Conservation (phyloP, 2,113 vertebrate genomes). For the Bambusicola thoracicus region DNA sequence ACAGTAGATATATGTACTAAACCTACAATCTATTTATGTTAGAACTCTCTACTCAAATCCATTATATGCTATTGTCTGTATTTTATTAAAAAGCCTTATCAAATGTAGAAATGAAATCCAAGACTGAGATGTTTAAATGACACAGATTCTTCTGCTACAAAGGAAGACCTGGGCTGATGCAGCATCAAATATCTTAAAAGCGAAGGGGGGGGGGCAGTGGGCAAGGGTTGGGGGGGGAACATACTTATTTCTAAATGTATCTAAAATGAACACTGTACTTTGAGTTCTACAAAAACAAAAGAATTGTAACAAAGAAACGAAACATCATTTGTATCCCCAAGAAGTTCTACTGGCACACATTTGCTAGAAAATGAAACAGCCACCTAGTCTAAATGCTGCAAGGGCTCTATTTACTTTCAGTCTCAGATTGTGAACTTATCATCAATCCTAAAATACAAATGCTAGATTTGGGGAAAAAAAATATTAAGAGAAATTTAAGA, state of each 20-base stretch:
- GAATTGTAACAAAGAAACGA: background rate
- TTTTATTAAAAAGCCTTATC: slow-evolving; percentile 31
- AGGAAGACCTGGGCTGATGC: background rate
- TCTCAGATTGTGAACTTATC: background rate
- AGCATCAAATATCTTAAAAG: background rate
- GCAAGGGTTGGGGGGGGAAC: background rate
- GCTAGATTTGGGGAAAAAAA: background rate
- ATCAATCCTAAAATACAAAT: background rate
- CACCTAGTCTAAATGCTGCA: background rate
- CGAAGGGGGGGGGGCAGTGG: background rate
- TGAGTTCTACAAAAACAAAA: background rate
- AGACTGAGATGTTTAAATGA: slow-evolving; percentile 28
- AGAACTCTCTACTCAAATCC: slow-evolving; percentile 2
- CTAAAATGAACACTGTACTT: background rate
- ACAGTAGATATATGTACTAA: slow-evolving; percentile 11
- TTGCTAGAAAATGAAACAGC: slow-evolving; percentile 8
- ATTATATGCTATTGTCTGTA: slow-evolving; percentile 18
- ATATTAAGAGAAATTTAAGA: background rate
- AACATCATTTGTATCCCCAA: background rate
- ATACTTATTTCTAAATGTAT: background rate
- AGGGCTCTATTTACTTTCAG: background rate
- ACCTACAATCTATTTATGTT: slow-evolving; percentile 19
- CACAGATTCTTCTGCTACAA: background rate
- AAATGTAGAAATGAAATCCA: slow-evolving; percentile 18
- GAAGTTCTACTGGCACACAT: background rate